Conservation (phyloP, 35 echinoderm and acorn worm genomes). For the Apostichopus californicus region DNA sequence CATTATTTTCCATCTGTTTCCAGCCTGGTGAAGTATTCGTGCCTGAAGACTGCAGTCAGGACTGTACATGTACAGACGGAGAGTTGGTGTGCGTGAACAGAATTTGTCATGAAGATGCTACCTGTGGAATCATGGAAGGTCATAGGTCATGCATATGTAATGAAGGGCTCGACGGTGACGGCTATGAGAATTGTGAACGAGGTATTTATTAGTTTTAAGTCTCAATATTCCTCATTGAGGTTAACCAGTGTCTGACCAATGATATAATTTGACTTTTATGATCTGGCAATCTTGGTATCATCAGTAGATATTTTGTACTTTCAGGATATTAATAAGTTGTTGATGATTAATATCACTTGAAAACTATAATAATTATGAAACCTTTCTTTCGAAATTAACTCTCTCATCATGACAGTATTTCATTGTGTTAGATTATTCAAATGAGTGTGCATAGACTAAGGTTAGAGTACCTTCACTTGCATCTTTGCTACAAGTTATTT, state of each 20-base stretch:
- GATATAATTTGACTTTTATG: background rate
- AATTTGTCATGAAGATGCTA: constrained; percentile 36
- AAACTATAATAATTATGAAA: too few relatives aligned
- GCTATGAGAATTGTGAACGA: constrained; percentile 50
- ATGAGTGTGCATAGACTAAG: too few relatives aligned
- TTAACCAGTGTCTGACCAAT: background rate
- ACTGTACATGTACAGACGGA: constrained; percentile 62
- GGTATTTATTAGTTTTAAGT: constrained; percentile 11
- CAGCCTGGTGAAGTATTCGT: constrained; percentile 37
- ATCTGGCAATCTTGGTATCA: too few relatives aligned
- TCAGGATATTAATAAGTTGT: too few relatives aligned
- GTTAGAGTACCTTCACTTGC: too few relatives aligned
- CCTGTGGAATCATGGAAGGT: constrained; percentile 35
- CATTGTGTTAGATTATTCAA: too few relatives aligned
- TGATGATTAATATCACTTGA: too few relatives aligned
- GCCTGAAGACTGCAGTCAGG: constrained; percentile 5
- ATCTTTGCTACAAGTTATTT: too few relatives aligned
- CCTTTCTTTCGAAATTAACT: too few relatives aligned
- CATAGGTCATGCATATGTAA: constrained; percentile 58
- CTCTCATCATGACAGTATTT: too few relatives aligned
- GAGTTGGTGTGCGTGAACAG: constrained; percentile 8
- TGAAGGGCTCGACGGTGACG: constrained; percentile 60
- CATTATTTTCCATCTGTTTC: background rate
- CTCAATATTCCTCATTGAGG: background rate
- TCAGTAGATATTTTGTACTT: too few relatives aligned